Conservation (phyloP, 2,797 vertebrate species). For the Chloroceryle amazona region DNA sequence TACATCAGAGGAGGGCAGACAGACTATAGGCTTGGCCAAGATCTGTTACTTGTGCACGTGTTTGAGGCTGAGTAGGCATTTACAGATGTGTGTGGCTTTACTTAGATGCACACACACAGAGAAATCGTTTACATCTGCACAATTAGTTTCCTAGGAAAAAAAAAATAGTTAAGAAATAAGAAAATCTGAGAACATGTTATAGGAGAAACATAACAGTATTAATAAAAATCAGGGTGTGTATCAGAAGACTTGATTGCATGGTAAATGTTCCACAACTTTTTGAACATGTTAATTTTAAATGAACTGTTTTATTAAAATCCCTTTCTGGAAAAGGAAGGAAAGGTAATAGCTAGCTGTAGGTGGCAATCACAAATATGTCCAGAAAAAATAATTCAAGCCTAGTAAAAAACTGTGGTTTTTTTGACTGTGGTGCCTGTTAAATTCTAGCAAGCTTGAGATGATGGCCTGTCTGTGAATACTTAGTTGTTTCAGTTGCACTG, state of each 20-base stretch:
- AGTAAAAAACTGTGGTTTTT: too few relatives aligned
- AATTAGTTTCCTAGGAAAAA: background rate
- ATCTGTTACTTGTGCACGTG: background rate
- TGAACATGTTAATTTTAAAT: background rate
- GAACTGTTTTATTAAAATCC: background rate
- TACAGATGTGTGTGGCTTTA: background rate
- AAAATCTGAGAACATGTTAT: background rate
- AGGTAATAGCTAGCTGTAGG: background rate
- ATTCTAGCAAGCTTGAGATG: background rate
- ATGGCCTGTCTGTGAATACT: background rate
- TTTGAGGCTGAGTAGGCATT: background rate
- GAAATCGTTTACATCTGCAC: background rate
- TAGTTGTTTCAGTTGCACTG: background rate
- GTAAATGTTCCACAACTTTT: background rate
- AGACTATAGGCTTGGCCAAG: background rate
- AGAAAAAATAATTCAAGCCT: background rate
- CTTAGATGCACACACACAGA: background rate
- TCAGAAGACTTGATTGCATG: background rate
- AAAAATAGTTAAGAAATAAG: background rate
- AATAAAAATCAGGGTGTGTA: background rate
- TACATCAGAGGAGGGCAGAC: background rate
- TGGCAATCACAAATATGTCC: background rate
- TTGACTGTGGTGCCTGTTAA: background rate
- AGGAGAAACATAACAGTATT: background rate
- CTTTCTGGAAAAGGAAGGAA: background rate